Percentiles rank a stretch among this genome's conserved stretches.
phyloP scores from a whole-genome alignment of 1,140 invertebrate species.

The Gonioctena quinquepunctata region DNA sequence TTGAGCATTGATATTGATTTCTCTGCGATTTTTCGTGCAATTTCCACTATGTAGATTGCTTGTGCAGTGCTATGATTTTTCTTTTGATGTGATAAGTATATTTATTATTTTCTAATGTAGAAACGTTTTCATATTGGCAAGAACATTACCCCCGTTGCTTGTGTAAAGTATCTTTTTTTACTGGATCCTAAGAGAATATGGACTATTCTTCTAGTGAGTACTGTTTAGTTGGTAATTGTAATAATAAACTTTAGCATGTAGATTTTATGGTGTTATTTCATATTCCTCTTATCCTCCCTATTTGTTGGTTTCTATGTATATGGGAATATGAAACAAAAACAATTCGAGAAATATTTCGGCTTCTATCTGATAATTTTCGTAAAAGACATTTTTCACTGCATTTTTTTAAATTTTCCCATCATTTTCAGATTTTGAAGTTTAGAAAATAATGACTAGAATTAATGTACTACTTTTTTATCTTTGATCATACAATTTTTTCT shows the following conservation, averaged over 20 bases:
- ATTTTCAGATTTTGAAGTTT: no score
- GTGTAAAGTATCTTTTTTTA: conserved; percentile 52
- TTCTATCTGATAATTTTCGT: no score
- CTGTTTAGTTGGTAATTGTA: conserved; percentile 52
- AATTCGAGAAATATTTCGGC: no score
- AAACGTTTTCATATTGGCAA: conserved; percentile 23
- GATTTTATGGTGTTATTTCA: not conserved
- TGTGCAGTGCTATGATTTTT: conserved; percentile 38
- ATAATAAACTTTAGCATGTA: conserved; percentile 55
- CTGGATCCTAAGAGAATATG: conserved; percentile 53
- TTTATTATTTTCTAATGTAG: conserved; percentile 14
- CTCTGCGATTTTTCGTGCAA: conserved; percentile 37
- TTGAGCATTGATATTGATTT: no score
- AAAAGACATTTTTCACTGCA: no score
- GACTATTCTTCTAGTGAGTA: conserved; percentile 55
- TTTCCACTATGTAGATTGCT: conserved; percentile 46
- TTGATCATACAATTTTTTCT: no score
- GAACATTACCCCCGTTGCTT: conserved; percentile 35
- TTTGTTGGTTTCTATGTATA: no score
- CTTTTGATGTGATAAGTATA: conserved; percentile 30
- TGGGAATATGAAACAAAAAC: no score
- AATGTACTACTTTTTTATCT: no score
- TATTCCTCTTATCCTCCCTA: no score
- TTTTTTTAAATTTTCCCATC: no score
- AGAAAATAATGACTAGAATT: no score